A percentile compares a stretch with the other conserved stretches of the same genome.
These are phyloP conservation scores for Ciona savignyi DNA, from an alignment of 23 tunicate genomes.

Conservation along the genomic window DNA sequence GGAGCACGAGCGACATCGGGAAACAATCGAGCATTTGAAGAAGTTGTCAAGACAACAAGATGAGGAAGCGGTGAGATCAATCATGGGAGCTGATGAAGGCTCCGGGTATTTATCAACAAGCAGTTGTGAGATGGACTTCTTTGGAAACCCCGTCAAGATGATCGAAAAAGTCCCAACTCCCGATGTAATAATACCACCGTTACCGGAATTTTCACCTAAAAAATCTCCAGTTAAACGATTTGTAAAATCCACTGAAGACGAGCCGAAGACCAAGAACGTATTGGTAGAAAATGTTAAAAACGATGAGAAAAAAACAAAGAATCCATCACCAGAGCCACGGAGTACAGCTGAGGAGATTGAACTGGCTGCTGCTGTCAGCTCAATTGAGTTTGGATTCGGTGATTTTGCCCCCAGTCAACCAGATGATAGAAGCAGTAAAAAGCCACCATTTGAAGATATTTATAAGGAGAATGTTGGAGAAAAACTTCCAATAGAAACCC, in stretches of 20 bases:
- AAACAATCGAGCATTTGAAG: slow-evolving; percentile 27
- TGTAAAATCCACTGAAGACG: background rate
- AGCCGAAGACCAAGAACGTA: too few relatives aligned
- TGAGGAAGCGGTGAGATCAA: slow-evolving; percentile 88
- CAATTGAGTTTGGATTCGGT: slow-evolving; percentile 67
- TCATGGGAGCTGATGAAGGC: slow-evolving; percentile 45
- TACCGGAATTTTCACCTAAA: background rate
- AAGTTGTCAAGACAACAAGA: slow-evolving; percentile 60
- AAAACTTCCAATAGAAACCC: background rate
- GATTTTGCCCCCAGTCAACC: slow-evolving; percentile 19
- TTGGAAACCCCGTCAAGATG: background rate
- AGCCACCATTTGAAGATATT: background rate
- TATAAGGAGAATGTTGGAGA: slow-evolving; percentile 9
- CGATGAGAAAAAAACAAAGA: slow-evolving; percentile 6
- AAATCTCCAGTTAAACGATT: background rate
- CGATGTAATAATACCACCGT: background rate
- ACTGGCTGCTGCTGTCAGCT: slow-evolving; percentile 85
- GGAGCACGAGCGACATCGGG: slow-evolving; percentile 22
- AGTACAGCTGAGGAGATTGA: slow-evolving; percentile 73
- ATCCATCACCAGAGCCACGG: slow-evolving; percentile 22
- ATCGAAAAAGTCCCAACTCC: background rate
- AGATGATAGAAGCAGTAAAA: background rate
- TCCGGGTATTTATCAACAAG: background rate
- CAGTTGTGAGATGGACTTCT: background rate
- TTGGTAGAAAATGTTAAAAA: background rate